phyloP scores from a whole-genome alignment of 2,797 vertebrate genomes.

The Xiphorhynchus erythropygius region DNA sequence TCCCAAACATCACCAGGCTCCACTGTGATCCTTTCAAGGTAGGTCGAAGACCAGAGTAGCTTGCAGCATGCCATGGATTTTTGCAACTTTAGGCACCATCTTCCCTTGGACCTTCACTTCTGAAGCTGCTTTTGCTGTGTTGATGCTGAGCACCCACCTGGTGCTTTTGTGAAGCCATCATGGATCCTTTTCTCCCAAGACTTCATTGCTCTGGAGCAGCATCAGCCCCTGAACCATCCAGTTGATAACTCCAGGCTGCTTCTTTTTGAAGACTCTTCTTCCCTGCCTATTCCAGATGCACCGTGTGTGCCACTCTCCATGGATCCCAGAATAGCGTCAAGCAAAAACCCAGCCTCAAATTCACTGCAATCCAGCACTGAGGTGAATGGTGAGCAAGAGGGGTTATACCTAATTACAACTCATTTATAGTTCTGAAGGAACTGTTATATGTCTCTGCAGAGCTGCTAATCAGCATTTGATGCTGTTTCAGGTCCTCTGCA shows the following conservation, averaged over 20 bases:
- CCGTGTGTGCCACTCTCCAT: fast-evolving
- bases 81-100: not conserved
- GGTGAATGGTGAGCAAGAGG: not conserved
- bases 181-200: not conserved
- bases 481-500: not conserved
- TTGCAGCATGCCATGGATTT: not conserved
- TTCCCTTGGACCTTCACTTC: not conserved
- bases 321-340: not conserved
- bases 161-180: not conserved
- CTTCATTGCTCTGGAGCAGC: not conserved
- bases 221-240: not conserved
- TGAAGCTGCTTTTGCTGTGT: not conserved
- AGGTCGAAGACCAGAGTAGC: not conserved
- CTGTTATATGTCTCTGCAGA: not conserved
- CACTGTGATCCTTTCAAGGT: not conserved
- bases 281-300: not conserved
- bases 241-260: not conserved
- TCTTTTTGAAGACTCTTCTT: not conserved
- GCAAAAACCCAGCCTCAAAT: not conserved
- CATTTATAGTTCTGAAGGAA: not conserved
- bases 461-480: not conserved
- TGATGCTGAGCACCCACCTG: not conserved
- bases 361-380: fast-evolving
- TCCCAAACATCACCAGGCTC: not conserved
- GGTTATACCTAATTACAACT: not conserved